Conservation (phyloP, 2,113 vertebrate genomes). For the Sialia sialis region DNA sequence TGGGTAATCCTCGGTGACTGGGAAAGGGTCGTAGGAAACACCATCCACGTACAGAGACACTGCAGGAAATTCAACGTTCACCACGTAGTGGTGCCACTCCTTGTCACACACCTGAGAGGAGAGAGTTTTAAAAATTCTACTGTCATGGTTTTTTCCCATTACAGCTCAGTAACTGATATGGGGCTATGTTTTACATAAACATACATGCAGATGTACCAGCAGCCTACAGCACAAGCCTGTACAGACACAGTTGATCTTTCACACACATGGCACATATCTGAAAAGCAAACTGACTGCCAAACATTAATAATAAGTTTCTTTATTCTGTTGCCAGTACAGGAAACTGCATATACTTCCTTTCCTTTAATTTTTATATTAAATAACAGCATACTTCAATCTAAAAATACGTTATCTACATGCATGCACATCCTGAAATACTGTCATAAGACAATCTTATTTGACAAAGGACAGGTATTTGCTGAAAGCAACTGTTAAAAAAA, state of each 20-base stretch:
- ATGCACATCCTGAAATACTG: not conserved
- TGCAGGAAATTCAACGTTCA: constrained; percentile 86
- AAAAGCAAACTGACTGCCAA: not conserved
- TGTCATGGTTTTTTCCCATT: not conserved
- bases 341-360: not conserved
- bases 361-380: not conserved
- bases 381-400: not conserved
- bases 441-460: not conserved
- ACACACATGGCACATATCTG: not conserved
- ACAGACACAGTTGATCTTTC: not conserved
- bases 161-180: not conserved
- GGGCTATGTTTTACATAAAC: not conserved
- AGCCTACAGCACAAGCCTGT: not conserved
- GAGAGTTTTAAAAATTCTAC: not conserved
- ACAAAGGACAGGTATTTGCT: not conserved
- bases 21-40: constrained; percentile 86
- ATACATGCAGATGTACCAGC: not conserved
- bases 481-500: not conserved
- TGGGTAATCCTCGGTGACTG: constrained; percentile 93
- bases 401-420: not conserved
- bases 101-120: constrained; percentile 88
- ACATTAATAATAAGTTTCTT: not conserved
- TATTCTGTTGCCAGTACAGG: not conserved
- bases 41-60: constrained; percentile 92
- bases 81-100: constrained; percentile 96